phyloP scores from a whole-genome alignment of 2,888 invertebrate species.

The Keiferia lycopersicella region DNA sequence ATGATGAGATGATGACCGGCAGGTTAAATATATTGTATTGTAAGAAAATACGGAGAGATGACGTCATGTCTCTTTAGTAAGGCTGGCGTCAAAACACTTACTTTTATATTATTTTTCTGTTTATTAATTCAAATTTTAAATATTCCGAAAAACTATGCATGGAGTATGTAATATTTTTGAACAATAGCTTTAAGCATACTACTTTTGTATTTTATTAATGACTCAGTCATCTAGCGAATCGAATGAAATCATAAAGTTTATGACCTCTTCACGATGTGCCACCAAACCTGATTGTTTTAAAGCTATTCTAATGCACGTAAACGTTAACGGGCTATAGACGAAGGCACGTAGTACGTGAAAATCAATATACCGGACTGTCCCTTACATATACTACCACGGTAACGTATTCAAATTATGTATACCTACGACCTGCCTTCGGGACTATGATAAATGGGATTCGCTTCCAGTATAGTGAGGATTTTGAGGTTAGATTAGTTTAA shows the following conservation, averaged over 20 bases:
- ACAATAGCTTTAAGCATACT: too few species aligned
- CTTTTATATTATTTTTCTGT: too few species aligned
- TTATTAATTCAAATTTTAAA: too few species aligned
- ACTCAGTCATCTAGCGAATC: too few species aligned
- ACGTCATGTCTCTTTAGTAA: too few species aligned
- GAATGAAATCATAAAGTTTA: neutral
- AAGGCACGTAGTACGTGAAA: constrained; percentile 41
- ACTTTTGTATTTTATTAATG: too few species aligned
- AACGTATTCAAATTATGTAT: constrained; percentile 34
- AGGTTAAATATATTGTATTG: too few species aligned
- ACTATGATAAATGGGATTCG: constrained; percentile 5
- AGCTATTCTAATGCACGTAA: constrained; percentile 4
- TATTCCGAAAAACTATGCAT: too few species aligned
- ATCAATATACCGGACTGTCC: constrained; percentile 41
- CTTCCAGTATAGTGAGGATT: neutral
- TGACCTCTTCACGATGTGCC: neutral
- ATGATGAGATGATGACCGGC: too few species aligned
- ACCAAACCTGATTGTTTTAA: neutral
- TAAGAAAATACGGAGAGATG: too few species aligned
- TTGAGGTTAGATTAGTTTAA: neutral
- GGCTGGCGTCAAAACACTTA: too few species aligned
- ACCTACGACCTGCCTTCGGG: constrained; percentile 26
- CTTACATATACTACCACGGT: constrained; percentile 13
- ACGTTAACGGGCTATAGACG: constrained; percentile 35
- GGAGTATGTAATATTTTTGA: too few species aligned